Conservation (phyloP, 2,888 invertebrate species). For the Ditula angustiorana region DNA sequence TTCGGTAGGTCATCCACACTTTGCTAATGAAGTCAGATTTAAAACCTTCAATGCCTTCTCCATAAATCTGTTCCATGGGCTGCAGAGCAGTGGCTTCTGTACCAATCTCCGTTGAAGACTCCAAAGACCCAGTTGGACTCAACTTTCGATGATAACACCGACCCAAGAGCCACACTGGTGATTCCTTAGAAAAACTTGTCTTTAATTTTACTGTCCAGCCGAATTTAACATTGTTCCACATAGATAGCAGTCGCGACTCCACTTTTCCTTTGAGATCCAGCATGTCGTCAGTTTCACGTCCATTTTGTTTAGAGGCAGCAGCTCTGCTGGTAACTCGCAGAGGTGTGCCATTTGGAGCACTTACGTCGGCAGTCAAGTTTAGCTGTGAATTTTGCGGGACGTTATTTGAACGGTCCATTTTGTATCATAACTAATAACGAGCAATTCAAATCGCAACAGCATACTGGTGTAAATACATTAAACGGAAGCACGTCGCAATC, state of each 20-base stretch:
- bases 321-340: constrained; percentile 58
- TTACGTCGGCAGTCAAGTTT: constrained; percentile 54
- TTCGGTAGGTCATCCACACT: constrained; percentile 94
- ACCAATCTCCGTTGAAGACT: constrained; percentile 86
- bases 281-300: constrained; percentile 72
- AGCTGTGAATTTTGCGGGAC: constrained; percentile 60
- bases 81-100: constrained; percentile 86
- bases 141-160: constrained; percentile 92
- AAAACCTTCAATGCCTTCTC: constrained; percentile 92
- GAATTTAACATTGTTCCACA: constrained; percentile 97
- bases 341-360: constrained; percentile 55
- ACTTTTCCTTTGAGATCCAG: constrained; percentile 90
- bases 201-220: constrained; percentile 93
- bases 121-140: constrained; percentile 85
- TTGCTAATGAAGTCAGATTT: constrained; percentile 93
- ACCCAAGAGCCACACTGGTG: constrained; percentile 94
- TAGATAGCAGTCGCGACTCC: constrained; percentile 92
- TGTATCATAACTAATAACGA: constrained; percentile 7
- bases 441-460: constrained; percentile 16
- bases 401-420: constrained; percentile 70
- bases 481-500: constrained; percentile 6
- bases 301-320: constrained; percentile 61
- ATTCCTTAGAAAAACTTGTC: constrained; percentile 92
- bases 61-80: constrained; percentile 84
- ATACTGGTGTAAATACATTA: constrained; percentile 18